A percentile compares a stretch with the other conserved stretches of the same genome.
phyloP scores from a whole-genome alignment of 2,797 vertebrate species.

The Rhinogobio ventralis region DNA sequence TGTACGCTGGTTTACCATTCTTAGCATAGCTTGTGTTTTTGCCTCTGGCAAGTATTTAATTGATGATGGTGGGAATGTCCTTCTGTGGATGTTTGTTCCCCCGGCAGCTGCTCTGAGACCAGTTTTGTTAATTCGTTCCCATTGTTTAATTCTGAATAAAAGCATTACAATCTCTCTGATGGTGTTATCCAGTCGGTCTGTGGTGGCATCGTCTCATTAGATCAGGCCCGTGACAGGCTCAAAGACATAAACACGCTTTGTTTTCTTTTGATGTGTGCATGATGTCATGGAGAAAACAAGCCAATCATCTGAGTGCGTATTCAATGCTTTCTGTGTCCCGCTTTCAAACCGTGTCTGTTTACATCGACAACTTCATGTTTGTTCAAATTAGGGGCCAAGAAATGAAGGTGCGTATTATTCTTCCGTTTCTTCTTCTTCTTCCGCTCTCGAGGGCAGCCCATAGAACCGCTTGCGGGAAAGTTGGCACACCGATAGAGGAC shows the following conservation, averaged over 20 bases:
- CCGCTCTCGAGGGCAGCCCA: no score
- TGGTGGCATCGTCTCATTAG: not conserved
- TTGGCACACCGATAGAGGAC: no score
- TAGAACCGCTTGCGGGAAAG: no score
- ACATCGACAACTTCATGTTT: not conserved
- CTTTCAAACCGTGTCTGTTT: not conserved
- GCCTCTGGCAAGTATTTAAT: not conserved
- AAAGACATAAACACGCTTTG: constrained; percentile 44
- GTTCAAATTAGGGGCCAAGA: not conserved
- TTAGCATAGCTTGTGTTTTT: not conserved
- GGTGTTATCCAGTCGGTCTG: not conserved
- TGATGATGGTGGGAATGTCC: not conserved
- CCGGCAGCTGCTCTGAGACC: constrained; percentile 1
- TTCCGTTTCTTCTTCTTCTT: no score
- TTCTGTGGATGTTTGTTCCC: not conserved
- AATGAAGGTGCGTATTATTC: no score
- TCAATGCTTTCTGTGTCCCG: not conserved
- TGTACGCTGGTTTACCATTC: not conserved
- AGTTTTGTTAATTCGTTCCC: not conserved
- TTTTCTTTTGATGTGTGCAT: constrained; percentile 49
- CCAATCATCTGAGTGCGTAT: constrained; percentile 13
- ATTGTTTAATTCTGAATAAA: constrained; percentile 6
- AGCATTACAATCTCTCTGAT: not conserved
- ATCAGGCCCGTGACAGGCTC: constrained; percentile 40
- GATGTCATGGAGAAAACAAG: constrained; percentile 53